Evolutionary conservation across 1,140 invertebrate genomes (phyloP).

Genomic region (Hylyphantes graminicola): DNA sequence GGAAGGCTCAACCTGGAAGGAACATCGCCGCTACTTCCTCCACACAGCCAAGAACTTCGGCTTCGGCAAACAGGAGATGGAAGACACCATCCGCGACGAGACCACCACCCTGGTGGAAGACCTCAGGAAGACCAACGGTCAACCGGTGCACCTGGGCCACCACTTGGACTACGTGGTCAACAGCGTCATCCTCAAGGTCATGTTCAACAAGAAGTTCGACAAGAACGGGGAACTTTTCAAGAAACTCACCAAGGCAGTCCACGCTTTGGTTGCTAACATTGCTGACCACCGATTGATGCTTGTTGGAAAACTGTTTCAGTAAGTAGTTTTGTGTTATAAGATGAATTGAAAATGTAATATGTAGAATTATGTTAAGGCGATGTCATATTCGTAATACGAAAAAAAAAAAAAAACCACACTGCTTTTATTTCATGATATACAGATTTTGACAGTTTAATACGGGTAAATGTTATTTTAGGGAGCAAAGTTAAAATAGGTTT

Average conservation of each 20-base stretch:
- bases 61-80: slow-evolving; percentile 79
- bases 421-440: too few relatives aligned
- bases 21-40: slow-evolving; percentile 79
- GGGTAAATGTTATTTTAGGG: too few relatives aligned
- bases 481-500: too few relatives aligned
- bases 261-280: neutral
- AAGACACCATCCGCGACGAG: slow-evolving; percentile 73
- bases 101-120: neutral
- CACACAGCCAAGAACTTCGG: slow-evolving; percentile 78
- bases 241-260: neutral
- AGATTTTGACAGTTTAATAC: too few relatives aligned
- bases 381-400: too few relatives aligned
- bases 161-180: neutral
- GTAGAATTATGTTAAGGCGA: too few relatives aligned
- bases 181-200: slow-evolving; percentile 14
- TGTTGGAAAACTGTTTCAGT: slow-evolving; percentile 10
- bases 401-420: too few relatives aligned
- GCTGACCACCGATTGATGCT: neutral
- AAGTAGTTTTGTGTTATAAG: neutral
- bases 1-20: slow-evolving; percentile 81
- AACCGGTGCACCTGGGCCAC: neutral
- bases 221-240: neutral
- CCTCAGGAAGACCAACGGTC: neutral
- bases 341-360: too few relatives aligned
- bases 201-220: slow-evolving; percentile 15